Evolutionary conservation across 2,888 invertebrate genomes (phyloP), one percentile per base, ranked within the genome.

Genomic region (Papilio elwesi): DNA sequence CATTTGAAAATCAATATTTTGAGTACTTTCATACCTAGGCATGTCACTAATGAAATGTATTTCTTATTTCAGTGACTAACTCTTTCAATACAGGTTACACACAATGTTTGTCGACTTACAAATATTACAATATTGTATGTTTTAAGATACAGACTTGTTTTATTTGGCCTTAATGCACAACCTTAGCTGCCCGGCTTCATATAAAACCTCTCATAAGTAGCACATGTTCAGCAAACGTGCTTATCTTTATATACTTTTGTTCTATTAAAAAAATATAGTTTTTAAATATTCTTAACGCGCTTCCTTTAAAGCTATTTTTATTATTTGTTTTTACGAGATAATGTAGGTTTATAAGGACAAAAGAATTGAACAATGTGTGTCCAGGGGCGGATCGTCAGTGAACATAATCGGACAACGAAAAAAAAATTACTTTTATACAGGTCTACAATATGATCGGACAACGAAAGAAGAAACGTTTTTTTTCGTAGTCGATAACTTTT

Each of bases 161-260:
- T 59, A 59, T 59, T 59, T n/a, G n/a, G 59, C 59, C 38, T 59
- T 36, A 59, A 38, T 59, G 51, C 51, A 59, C 26, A 59, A 59
- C 36, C 38, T 59, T 59, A 59, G 38, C 59, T 59, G 38, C n/a
- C 59, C 9, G 13, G 38, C n/a, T 13, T 59, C 59, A 38, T 59
- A 59, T n/a, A 26, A 59, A 13, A 59, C 38, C 59, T 59, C n/a
- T 59, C 59, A 13, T n/a, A 57, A 59, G 59, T 59, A 38, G 59
- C 59, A 59, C 59, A 59, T 59, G 59, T 59, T 59, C 59, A 59
- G 9, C 38, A 36, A 38, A 59, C 59, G 59, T 59, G 59, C 59
- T 59, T 59, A 59, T 59, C 59, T 59, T 59, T 59, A n/a, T 38
- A 59, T 59, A 59, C 38, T 59, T 59, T 59, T 59, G 59, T 59